Evolutionary conservation across 2,888 invertebrate genomes (phyloP), one percentile per base, ranked within the genome.

Genomic region (Horisme vitalbata): DNA sequence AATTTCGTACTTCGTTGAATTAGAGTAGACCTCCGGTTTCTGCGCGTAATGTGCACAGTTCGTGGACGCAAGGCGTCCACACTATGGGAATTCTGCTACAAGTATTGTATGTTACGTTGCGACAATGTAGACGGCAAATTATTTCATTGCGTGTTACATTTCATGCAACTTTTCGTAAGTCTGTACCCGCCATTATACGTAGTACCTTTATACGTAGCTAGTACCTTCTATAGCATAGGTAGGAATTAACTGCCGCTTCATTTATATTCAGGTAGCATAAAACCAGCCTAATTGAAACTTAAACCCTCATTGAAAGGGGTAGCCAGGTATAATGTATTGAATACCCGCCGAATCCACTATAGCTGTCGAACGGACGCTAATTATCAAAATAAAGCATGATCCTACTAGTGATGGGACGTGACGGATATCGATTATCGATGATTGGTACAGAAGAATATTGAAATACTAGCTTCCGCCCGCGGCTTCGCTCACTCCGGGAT

Each of bases 381-480:
- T 52, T 50, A 52, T 48, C 49, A 52, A 64, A 62, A 62, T 64
- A 58, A 49, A 57, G 41, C 50, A 47, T 48, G 47, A 55, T 48
- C 45, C 41, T 20, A 26, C n/a, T 56, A 64, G 59, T 34, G 57
- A 44, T 39, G 62, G 14, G 41, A 7, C 9, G 11, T 8, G 10
- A 5, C 12, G 2, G 11, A 4, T n/a, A 26, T n/a, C 1, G 12
- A 4, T 12, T 26, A 41, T 33, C 41, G 34, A 41, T 34, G 4
- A 0, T 21, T 21, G n/a, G n/a, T 18, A 18, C 15, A 18, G 12
- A 9, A 10, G n/a, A n/a, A n/a, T n/a, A n/a, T n/a, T n/a, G n/a
- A n/a, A n/a, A n/a, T n/a, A n/a, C n/a, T n/a, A n/a, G n/a, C n/a
- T n/a, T n/a, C n/a, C n/a, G n/a, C n/a, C n/a, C n/a, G n/a, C n/a